Base-by-base conservation (phyloP, 1,140 invertebrate genomes). In the Delia radicum region DNA sequence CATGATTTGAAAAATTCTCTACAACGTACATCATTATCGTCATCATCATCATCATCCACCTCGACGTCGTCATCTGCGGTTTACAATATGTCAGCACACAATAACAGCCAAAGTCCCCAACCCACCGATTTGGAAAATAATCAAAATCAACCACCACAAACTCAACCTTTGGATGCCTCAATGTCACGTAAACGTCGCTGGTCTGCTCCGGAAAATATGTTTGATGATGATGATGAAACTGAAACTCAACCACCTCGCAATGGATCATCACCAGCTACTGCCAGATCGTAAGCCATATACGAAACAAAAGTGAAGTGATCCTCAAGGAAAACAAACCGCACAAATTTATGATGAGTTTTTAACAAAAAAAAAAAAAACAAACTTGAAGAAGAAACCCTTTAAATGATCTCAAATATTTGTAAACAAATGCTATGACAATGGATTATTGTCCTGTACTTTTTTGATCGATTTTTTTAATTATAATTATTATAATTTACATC, bases 141-240 rank as follows among this genome's bases (percentile, higher is more conserved):
- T 42, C 37, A 42, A 13, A n/a, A 55, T 21, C 48, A 55, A 55
- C 86, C 86, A 13, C 87, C 89, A 76, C 87, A 88, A 86, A 81
- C 87, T 65, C 87, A 85, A 75, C 86, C 87, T 15, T 87, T 87
- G 63, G 88, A 88, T 67, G 88, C 72, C 15, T 24, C 75, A 7
- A 73, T 89, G 76, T 87, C 88, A 2, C 88, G 89, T 67, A 91
- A 91, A 80, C 82, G 91, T 48, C 86, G 91, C 37, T 92, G 90
- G 90, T 92, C 91, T 5, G 91, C 91, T 4, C 90, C 91, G 6
- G 91, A 91, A 78, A 87, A 88, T 76, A 87, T 90, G 48, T 87
- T 87, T 80, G 89, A 88, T 48, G 89, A 90, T 67, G 88, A 90
- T 65, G 81, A 86, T 15, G 71, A 76, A 7, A 55, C 28, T 21